Conservation (phyloP, 2,113 vertebrate species). For the Podilymbus podiceps region DNA sequence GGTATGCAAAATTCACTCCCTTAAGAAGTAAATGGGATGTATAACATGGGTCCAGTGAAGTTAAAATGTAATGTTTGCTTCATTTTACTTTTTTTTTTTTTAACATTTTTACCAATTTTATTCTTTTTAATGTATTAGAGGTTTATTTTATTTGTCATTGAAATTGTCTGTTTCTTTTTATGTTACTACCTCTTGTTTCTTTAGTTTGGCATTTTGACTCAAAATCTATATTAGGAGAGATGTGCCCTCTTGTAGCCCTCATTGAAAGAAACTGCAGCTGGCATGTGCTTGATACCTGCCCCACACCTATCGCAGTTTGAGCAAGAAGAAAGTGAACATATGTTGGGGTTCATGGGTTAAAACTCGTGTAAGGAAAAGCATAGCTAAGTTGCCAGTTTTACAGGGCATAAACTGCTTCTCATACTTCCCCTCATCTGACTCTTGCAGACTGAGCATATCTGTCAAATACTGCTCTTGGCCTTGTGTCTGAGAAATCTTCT, state of each 20-base stretch:
- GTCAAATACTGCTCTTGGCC: conserved; percentile 4
- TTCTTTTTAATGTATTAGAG: background rate
- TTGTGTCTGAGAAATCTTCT: background rate
- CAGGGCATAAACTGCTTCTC: background rate
- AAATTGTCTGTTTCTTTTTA: background rate
- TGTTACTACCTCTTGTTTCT: background rate
- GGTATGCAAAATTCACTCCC: background rate
- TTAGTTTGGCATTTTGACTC: background rate
- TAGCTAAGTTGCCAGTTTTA: background rate
- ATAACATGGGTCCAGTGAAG: background rate
- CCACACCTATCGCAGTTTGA: background rate
- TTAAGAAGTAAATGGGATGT: background rate
- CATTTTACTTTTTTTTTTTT: background rate
- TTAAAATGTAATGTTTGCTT: background rate
- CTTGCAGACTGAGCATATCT: background rate
- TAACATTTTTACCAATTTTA: background rate
- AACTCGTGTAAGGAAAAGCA: background rate
- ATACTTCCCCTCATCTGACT: background rate
- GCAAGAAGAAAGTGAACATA: background rate
- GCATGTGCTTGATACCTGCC: background rate
- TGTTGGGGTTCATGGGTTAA: background rate
- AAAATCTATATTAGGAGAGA: background rate
- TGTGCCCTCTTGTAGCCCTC: background rate
- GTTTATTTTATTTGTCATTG: background rate
- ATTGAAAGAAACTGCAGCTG: background rate